phyloP scores from a whole-genome alignment of 2,113 vertebrate species.

The Sphyrna mokarran region DNA sequence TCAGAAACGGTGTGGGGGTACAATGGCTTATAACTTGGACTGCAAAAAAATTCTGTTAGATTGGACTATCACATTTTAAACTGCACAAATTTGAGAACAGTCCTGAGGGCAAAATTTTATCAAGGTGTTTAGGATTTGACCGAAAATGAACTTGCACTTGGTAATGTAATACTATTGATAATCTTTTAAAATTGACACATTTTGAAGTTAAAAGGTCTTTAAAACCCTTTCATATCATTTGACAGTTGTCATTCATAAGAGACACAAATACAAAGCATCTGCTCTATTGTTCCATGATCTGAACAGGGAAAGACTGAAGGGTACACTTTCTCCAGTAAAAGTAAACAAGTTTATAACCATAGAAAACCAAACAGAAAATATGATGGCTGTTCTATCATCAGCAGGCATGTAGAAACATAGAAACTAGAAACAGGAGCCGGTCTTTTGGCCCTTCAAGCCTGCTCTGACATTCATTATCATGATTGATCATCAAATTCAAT shows the following conservation, averaged over 20 bases:
- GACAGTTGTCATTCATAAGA: neutral
- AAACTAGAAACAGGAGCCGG: no score
- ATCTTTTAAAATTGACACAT: neutral
- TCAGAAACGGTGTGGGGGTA: neutral
- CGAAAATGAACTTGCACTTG: neutral
- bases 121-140: neutral
- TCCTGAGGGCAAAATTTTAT: neutral
- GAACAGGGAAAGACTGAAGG: neutral
- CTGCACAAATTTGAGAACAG: no score
- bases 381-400: neutral
- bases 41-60: no score
- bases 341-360: neutral
- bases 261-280: neutral
- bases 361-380: neutral
- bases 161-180: neutral
- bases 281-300: neutral
- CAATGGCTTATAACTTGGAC: no score
- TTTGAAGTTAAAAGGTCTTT: neutral
- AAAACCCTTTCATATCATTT: neutral
- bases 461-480: no score
- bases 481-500: no score
- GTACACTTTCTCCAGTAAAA: neutral
- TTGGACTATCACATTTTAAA: no score
- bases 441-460: no score
- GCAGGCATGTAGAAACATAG: neutral